Percentiles rank a stretch among this genome's conserved stretches.
Evolutionary conservation across 2,113 vertebrate species (phyloP).

Genomic region (Forbesichthys papilliferus): DNA sequence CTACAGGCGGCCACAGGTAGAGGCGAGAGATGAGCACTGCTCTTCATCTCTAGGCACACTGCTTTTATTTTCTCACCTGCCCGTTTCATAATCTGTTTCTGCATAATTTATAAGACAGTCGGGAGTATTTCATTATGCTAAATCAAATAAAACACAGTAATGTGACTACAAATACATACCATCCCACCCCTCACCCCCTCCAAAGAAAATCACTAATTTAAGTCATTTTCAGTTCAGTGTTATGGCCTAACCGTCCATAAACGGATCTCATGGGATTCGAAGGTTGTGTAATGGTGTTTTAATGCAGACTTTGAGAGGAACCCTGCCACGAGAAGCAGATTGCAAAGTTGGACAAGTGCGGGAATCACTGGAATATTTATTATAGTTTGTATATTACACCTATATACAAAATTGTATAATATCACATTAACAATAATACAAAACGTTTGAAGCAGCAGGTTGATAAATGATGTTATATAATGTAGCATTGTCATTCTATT

Average conservation of each 20-base stretch:
- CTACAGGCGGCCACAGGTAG: conserved; percentile 82
- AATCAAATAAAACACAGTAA: conserved; percentile 66
- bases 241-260: conserved; percentile 6
- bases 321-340: not conserved
- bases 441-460: too few species aligned
- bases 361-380: conserved; percentile 31
- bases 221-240: conserved; percentile 60
- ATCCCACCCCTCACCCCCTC: too few species aligned
- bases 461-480: too few species aligned
- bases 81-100: conserved; percentile 63
- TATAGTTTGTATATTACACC: not conserved
- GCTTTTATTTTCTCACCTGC: conserved; percentile 54
- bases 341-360: not conserved
- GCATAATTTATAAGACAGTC: conserved; percentile 72
- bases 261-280: conserved; percentile 45
- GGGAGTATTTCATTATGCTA: conserved; percentile 64
- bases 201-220: conserved; percentile 38
- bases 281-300: conserved; percentile 71
- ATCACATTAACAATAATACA: too few species aligned
- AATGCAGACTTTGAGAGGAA: conserved; percentile 22
- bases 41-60: conserved; percentile 67
- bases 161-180: conserved; percentile 61
- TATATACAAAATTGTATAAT: too few species aligned
- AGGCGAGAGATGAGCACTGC: conserved; percentile 31
- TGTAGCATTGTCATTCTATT: too few species aligned